Base-by-base conservation (phyloP, 1,140 invertebrate species). In the Drosophila bipectinata region DNA sequence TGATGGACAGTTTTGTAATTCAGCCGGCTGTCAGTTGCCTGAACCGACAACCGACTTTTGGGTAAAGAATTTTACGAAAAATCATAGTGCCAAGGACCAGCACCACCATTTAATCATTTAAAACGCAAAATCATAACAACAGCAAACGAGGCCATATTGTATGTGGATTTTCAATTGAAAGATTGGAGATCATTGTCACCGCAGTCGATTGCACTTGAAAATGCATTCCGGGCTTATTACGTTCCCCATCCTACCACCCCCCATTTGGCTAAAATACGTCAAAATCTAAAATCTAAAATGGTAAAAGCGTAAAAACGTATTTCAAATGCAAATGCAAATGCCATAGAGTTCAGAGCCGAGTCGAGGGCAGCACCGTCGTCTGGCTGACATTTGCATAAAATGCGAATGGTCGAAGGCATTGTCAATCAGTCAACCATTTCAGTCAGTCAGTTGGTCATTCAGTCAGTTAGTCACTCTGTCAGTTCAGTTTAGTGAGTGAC, bases 321-420 rank as follows among this genome's bases (percentile, higher is more conserved):
- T 14, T 10, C 64, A 67, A 69, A 57, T 62, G 37, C 59, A 30
- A 68, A 71, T 52, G 44, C 63, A 47, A 72, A 61, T 72, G 72
- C 53, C 72, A 64, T 48, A 32, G 8, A 32, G 37, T 39, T 34
- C 21, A 32, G 44, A 21, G 61, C n/a, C 12, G n/a, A 41, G 39
- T 39, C 24, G n/a, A 49, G 59, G 54, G 26, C 26, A 28, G 5
- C 57, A 52, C 34, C 84, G 77, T 80, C 62, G 54, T 69, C 47
- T 58, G 76, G n/a, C 79, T 58, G 76, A 26, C 79, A 84, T 84
- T 84, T 84, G 76, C 79, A 83, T 83, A 72, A 84, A 83, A 83
- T 67, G 66, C 63, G 58, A 55, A 68, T 55, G 49, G 51, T 14
- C 7, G 37, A 55, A 49, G 45, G 60, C 72, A 74, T 60, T 76